Percentiles rank a stretch among this genome's conserved stretches.
phyloP scores from a whole-genome alignment of 1,140 invertebrate species.

The Saccostrea glomerata region DNA sequence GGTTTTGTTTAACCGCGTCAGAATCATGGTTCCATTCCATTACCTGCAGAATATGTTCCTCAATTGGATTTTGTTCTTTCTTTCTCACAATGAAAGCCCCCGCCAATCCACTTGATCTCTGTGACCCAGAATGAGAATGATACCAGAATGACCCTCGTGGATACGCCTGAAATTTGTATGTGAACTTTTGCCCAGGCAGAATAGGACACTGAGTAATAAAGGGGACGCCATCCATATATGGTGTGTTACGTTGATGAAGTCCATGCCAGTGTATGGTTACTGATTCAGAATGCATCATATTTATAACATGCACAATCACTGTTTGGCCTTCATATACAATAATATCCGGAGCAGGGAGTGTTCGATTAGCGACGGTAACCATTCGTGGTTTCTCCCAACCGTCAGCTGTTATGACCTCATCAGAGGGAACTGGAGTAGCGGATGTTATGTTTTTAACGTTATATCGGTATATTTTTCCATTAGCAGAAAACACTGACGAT shows the following conservation, averaged over 20 bases:
- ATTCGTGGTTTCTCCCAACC: constrained; percentile 64
- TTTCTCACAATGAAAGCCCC: constrained; percentile 70
- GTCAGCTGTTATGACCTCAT: constrained; percentile 70
- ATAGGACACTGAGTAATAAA: constrained; percentile 95
- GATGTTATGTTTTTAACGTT: constrained; percentile 61
- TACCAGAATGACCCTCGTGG: constrained; percentile 75
- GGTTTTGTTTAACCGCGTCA: constrained; percentile 59
- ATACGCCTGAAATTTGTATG: constrained; percentile 84
- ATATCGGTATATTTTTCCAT: constrained; percentile 68
- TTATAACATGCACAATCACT: constrained; percentile 91
- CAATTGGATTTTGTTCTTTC: constrained; percentile 30
- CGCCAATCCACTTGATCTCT: constrained; percentile 69
- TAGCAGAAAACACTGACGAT: constrained; percentile 52
- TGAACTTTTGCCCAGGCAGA: constrained; percentile 89
- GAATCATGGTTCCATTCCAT: constrained; percentile 73
- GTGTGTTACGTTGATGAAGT: constrained; percentile 88
- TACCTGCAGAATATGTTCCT: constrained; percentile 63
- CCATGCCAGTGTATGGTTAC: constrained; percentile 94
- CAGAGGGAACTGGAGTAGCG: constrained; percentile 54
- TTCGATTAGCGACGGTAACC: constrained; percentile 66
- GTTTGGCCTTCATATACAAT: constrained; percentile 91
- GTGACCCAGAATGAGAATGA: constrained; percentile 73
- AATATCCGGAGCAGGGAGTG: constrained; percentile 75
- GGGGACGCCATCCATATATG: constrained; percentile 94
- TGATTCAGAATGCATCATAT: constrained; percentile 89